Conservation (phyloP, 2,797 vertebrate genomes). For the Microctenopoma steveboyesi region DNA sequence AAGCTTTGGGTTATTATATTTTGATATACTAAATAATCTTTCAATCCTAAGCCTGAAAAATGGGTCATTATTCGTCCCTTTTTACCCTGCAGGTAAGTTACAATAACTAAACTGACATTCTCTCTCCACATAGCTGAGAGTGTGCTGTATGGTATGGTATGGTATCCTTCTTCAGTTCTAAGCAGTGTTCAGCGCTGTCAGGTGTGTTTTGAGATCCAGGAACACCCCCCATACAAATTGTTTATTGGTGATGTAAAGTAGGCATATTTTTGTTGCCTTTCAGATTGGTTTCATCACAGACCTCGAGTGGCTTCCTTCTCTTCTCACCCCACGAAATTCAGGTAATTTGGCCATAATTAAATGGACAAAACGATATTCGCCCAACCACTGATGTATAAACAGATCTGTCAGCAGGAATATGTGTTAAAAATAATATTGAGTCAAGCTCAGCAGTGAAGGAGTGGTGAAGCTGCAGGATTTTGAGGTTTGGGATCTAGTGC, state of each 20-base stretch:
- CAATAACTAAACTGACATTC: no score
- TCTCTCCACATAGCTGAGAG: no score
- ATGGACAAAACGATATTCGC: constrained; percentile 97
- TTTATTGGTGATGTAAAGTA: no score
- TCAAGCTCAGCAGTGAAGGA: constrained; percentile 88
- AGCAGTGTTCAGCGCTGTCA: no score
- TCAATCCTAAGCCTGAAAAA: constrained; percentile 13
- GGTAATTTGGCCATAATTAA: constrained; percentile 93
- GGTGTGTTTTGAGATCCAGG: no score
- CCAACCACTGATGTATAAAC: constrained; percentile 94
- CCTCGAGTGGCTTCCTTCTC: constrained; percentile 85
- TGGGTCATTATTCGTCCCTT: no score
- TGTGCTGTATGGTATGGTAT: no score
- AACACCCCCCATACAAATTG: no score
- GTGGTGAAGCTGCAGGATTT: constrained; percentile 92
- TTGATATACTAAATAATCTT: constrained; percentile 19
- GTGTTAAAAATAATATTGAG: constrained; percentile 90
- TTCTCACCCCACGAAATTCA: constrained; percentile 76
- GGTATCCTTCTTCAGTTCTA: no score
- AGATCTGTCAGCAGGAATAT: constrained; percentile 90
- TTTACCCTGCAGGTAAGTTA: no score
- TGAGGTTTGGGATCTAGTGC: constrained; percentile 81
- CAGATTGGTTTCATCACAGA: no score
- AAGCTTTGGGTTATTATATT: constrained; percentile 33
- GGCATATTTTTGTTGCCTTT: no score